phyloP scores from a whole-genome alignment of 2,888 invertebrate genomes.

The Hirtodrosophila histrioides region DNA sequence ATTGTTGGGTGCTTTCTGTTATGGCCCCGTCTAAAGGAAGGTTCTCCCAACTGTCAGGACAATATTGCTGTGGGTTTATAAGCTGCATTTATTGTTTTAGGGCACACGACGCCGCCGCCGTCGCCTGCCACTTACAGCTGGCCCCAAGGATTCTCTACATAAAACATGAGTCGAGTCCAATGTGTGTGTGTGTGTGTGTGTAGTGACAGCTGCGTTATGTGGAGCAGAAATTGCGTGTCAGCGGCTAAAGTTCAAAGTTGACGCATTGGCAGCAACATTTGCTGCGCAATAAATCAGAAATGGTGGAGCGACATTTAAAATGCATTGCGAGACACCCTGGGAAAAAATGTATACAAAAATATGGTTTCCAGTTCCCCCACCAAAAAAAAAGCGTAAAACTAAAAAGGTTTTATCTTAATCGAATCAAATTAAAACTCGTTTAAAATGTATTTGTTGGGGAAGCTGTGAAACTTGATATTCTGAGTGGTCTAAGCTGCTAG shows the following conservation, averaged over 20 bases:
- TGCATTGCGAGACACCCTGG: conserved; percentile 28
- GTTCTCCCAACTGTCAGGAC: too few relatives aligned
- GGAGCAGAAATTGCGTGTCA: conserved; percentile 56
- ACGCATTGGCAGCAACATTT: conserved; percentile 47
- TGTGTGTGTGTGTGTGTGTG: neutral
- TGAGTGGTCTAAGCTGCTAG: too few relatives aligned
- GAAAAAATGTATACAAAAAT: neutral
- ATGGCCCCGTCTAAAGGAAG: neutral
- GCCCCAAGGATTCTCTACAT: conserved; percentile 54
- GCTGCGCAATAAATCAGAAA: conserved; percentile 53
- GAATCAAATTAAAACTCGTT: too few relatives aligned
- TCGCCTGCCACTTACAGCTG: conserved; percentile 48
- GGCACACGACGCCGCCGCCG: conserved; percentile 45
- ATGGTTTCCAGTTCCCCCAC: too few relatives aligned
- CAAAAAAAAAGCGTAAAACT: too few relatives aligned
- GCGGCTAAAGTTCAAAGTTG: conserved; percentile 63
- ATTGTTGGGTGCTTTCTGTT: conserved; percentile 36
- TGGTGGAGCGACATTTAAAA: conserved; percentile 32
- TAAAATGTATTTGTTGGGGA: too few relatives aligned
- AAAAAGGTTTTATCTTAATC: conserved; percentile 1
- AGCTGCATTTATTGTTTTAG: conserved; percentile 71
- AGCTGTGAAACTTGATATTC: too few relatives aligned
- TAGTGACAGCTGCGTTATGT: conserved; percentile 45
- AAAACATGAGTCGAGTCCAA: conserved; percentile 45
- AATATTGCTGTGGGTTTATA: conserved; percentile 46